Conservation (phyloP, 2,888 invertebrate genomes). For the Caradrina clavipalpis region DNA sequence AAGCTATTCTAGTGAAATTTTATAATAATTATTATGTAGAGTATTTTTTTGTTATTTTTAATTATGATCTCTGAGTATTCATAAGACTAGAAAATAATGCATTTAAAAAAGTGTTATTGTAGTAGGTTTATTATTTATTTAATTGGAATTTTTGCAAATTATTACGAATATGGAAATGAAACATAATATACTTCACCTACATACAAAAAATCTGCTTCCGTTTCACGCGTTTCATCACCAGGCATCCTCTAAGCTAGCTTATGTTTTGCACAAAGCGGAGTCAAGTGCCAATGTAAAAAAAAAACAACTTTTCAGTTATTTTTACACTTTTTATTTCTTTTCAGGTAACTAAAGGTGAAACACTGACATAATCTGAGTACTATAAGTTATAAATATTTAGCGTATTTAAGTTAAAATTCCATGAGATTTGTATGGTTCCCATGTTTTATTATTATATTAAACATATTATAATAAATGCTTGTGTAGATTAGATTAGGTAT, state of each 20-base stretch:
- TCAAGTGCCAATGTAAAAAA: conserved; percentile 13
- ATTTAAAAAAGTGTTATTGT: neutral
- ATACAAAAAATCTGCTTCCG: neutral
- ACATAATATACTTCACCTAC: neutral
- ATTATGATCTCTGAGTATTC: conserved; percentile 33
- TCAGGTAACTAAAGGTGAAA: conserved; percentile 97
- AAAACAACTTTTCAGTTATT: conserved; percentile 37
- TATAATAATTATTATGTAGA: conserved; percentile 38
- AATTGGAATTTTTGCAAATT: conserved; percentile 6
- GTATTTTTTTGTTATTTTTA: conserved; percentile 17
- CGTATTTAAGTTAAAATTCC: conserved; percentile 49
- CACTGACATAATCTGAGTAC: conserved; percentile 92
- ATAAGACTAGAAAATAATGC: conserved; percentile 18
- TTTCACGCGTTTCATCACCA: neutral
- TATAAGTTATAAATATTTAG: conserved; percentile 45
- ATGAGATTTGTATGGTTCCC: conserved; percentile 45
- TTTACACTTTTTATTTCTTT: conserved; percentile 67
- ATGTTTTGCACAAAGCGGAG: conserved; percentile 3
- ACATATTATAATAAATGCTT: conserved; percentile 37
- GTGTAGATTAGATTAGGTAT: conserved; percentile 46
- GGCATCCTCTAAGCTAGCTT: neutral
- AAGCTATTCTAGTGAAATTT: conserved; percentile 52
- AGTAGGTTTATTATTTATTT: conserved; percentile 5
- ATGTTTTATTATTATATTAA: conserved; percentile 28
- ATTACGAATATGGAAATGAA: neutral